phyloP scores from a whole-genome alignment of 2,797 vertebrate species.

The Crax fasciolata region DNA sequence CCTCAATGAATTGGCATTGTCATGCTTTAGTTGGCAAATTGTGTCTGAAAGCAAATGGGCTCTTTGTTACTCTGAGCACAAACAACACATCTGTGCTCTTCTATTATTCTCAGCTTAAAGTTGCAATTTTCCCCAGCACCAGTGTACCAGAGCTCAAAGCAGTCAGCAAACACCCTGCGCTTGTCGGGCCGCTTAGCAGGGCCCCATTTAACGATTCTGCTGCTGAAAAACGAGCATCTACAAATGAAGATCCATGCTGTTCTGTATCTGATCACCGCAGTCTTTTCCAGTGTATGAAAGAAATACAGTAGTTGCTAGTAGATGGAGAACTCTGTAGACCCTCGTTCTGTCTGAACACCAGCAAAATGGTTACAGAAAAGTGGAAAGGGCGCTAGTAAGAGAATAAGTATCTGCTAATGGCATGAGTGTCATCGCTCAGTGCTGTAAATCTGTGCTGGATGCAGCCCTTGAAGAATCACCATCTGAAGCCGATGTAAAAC shows the following conservation, averaged over 20 bases:
- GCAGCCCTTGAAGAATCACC: neutral
- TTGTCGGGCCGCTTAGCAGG: neutral
- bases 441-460: neutral
- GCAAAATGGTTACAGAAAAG: neutral
- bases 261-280: neutral
- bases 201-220: neutral
- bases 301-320: neutral
- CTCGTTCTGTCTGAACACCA: neutral
- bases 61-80: neutral
- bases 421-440: fast-evolving
- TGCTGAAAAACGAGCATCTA: neutral
- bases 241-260: neutral
- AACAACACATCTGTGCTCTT: neutral
- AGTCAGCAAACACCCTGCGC: neutral
- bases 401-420: neutral
- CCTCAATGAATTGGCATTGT: slow-evolving; percentile 1
- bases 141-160: neutral
- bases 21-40: slow-evolving; percentile 30
- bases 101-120: neutral
- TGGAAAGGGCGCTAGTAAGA: neutral
- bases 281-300: neutral
- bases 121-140: slow-evolving; percentile 32
- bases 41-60: neutral
- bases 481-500: neutral
- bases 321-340: neutral